Evolutionary conservation across 2,113 vertebrate species (phyloP), one percentile per base, ranked within the genome.

Genomic region (Podarcis raffonei): DNA sequence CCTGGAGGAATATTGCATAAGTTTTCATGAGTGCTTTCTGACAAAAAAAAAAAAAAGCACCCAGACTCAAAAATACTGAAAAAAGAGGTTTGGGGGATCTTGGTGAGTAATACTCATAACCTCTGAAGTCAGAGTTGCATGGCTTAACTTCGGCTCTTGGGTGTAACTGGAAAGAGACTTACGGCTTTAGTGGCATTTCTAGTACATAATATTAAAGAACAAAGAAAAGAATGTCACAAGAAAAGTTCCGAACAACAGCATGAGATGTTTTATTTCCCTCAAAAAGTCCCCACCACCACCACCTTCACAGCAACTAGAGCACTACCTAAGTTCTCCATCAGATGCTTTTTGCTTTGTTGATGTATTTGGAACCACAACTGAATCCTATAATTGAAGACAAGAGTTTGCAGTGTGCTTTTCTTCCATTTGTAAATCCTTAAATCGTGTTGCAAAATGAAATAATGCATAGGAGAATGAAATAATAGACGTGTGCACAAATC

Each of bases 101-200:
- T 93, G 94, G 83, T 84, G 65, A 69, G 88, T 95, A 94, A 93
- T 92, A 92, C 90, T 37, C 25, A 23, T 93, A 90, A 94, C 92
- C 87, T 92, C 91, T 91, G 89, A 91, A 68, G 84, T 94, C 85
- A 93, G 86, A 94, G 94, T 94, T 53, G 87, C 59, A 83, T 3
- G n/a, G 42, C 57, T 95, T 95, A 90, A 76, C 71, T 90, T 89
- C 76, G 89, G 91, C 87, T 13, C 89, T 87, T 81, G 1, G 77
- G 0, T 84, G 11, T 81, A 92, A 95, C 75, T 87, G 74, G 90
- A 95, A 92, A 86, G 75, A 86, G 78, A 89, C 92, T 92, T 94
- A 4, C 42, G 8, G 3, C 90, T 48, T 85, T 92, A 92, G 76
- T 42, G 84, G n/a, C 91, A 69, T 90, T 93, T 90, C 27, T 27